Evolutionary conservation across 1,140 invertebrate genomes (phyloP), one percentile per base, ranked within the genome.

Genomic region (Streblospio benedicti): DNA sequence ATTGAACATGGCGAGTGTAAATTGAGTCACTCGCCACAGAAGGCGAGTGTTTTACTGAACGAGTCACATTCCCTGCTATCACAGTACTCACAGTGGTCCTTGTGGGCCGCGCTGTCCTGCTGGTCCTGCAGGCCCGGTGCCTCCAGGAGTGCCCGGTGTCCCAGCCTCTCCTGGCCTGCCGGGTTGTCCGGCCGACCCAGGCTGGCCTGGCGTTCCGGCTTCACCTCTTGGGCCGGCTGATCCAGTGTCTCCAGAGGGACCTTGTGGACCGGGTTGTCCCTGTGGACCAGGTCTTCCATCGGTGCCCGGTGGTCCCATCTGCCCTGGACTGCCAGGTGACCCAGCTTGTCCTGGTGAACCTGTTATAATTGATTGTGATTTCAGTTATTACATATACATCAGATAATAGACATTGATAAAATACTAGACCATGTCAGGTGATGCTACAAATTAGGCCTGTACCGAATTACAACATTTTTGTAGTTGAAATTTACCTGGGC

Each of bases 231-330:
- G 78, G 35, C 89, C 69, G 59, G 67, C 23, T 54, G 55, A 57
- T 61, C 64, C 88, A 9, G 85, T 82, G 18, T 85, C 81, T 2
- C 88, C 88, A 5, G 86, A 79, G 9, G 86, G 81, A 14, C 88
- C 89, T 79, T 90, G 88, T 57, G 88, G 79, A 18, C 89, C 89
- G 70, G 88, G 76, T 79, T 91, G 89, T 38, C 89, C 89, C 65
- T 87, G 78, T 4, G 86, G 81, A 54, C 89, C 89, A 27, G 83
- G 78, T 25, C 85, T 83, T 23, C 89, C 89, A 86, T 87, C 23
- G 14, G 56, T 27, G 1, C 64, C 88, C 14, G 82, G 73, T 53
- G 80, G 70, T 32, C 88, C 88, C 28, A 75, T 69, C 0, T 80
- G n/a, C 6, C 50, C 50, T 28, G 50, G n/a, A 25, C 16, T 16